Evolutionary conservation across 1,140 invertebrate species (phyloP), one percentile per base, ranked within the genome.

Genomic region (Drosophila tsacasi): DNA sequence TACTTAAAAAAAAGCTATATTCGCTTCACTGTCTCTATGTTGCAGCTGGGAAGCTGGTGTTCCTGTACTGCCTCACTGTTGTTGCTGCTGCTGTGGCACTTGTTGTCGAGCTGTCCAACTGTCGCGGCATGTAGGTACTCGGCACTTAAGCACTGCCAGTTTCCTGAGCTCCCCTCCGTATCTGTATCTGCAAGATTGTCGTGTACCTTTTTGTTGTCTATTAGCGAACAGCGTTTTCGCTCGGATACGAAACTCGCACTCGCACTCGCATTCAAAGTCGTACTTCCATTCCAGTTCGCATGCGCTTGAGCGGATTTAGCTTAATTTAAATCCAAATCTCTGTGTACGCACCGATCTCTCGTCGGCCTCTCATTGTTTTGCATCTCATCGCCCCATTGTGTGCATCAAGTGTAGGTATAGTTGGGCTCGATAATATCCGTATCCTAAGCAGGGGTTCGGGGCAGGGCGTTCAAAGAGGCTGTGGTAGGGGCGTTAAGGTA

Each of bases 291-390:
- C 59, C 66, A 39, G 54, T 39, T 39, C 69, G 73, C 61, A 55
- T 76, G 67, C 73, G 76, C 84, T 78, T 89, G 81, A 87, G 84
- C 81, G 85, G 84, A 84, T 89, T 89, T 89, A 90, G 84, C 85
- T 89, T 89, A 89, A 89, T 89, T 89, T 89, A 89, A 89, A 89
- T 89, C 84, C 84, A 89, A 89, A 89, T 90, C 84, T 90, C 52
- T 85, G 82, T 77, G 76, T 66, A 40, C 62, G 67, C 40, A 68
- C 71, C 46, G 61, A 75, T 76, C 54, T 21, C 52, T 59, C 37
- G 61, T 21, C 50, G 64, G 47, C 17, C 35, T n/a, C 58, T 72
- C 77, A 68, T 79, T 79, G 79, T 82, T 79, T 78, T 80, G 55
- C 69, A 61, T 61, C 49, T 40, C 30, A 47, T 27, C 65, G 46